A percentile compares a stretch with the other conserved stretches of the same genome.
phyloP scores from a whole-genome alignment of 64 coral and sea anemone genomes.

The Trachythela sp. region DNA sequence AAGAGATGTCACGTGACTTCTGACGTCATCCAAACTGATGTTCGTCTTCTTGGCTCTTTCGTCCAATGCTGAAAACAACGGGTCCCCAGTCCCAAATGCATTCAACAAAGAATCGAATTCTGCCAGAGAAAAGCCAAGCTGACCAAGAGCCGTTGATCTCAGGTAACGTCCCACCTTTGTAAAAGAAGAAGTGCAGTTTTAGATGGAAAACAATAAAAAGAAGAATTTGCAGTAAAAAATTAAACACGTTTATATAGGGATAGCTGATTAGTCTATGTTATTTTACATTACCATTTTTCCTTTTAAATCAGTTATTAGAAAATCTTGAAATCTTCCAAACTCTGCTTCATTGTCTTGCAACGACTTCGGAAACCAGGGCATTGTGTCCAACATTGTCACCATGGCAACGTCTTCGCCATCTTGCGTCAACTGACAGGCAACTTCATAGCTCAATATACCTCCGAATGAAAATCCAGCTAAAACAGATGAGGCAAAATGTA shows the following conservation, averaged over 20 bases:
- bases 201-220: no score
- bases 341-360: neutral
- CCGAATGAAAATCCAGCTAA: neutral
- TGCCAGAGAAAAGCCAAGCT: neutral
- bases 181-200: neutral
- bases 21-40: neutral
- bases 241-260: no score
- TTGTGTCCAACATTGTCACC: neutral
- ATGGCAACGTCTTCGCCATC: conserved; percentile 9
- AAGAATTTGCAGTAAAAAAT: no score
- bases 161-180: neutral
- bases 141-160: neutral
- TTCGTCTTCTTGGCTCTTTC: neutral
- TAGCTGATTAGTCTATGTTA: neutral
- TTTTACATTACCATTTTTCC: neutral
- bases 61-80: neutral
- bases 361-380: neutral
- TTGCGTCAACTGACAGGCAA: neutral
- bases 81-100: neutral
- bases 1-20: neutral
- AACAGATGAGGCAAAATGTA: neutral
- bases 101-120: neutral
- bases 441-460: neutral
- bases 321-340: neutral
- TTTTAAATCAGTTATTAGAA: neutral